Percentiles rank a stretch among this genome's conserved stretches.
Conservation (phyloP, 1,140 invertebrate species). For the Glossosoma conforme region DNA sequence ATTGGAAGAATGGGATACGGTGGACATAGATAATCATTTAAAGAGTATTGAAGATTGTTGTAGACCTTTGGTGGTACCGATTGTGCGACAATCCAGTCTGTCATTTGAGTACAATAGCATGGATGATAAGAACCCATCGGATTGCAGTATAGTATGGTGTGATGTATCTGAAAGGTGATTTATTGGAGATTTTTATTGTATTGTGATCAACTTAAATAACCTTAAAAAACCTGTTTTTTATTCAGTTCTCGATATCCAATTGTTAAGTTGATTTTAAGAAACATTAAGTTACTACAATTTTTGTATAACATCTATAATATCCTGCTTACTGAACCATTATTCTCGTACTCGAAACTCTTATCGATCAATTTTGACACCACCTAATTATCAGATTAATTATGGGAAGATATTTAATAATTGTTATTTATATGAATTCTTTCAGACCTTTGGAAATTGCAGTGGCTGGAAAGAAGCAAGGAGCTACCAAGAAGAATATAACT, state of each 20-base stretch:
- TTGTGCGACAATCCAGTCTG: constrained; percentile 37
- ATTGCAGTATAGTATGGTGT: constrained; percentile 60
- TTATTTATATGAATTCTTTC: constrained; percentile 37
- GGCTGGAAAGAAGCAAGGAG: constrained; percentile 74
- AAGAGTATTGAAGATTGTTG: constrained; percentile 35
- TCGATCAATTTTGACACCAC: too few species aligned
- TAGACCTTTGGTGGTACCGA: constrained; percentile 26
- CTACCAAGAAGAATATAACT: constrained; percentile 65
- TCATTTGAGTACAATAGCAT: constrained; percentile 46
- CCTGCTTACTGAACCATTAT: too few species aligned
- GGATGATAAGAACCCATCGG: constrained; percentile 47
- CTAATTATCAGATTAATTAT: background rate
- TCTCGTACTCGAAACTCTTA: too few species aligned
- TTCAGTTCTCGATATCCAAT: too few species aligned
- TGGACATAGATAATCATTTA: constrained; percentile 32
- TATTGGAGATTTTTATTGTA: constrained; percentile 1
- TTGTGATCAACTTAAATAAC: constrained; percentile 1
- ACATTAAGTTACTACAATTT: constrained; percentile 2
- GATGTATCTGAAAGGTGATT: too few species aligned
- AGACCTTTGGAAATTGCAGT: constrained; percentile 70
- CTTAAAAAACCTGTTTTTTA: too few species aligned
- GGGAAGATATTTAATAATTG: background rate
- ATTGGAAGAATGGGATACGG: constrained; percentile 36
- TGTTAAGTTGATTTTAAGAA: constrained; percentile 1
- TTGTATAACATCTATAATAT: constrained; percentile 9